Evolutionary conservation across 2,113 vertebrate genomes (phyloP), one percentile per base, ranked within the genome.

Genomic region (Larimichthys polyactis): DNA sequence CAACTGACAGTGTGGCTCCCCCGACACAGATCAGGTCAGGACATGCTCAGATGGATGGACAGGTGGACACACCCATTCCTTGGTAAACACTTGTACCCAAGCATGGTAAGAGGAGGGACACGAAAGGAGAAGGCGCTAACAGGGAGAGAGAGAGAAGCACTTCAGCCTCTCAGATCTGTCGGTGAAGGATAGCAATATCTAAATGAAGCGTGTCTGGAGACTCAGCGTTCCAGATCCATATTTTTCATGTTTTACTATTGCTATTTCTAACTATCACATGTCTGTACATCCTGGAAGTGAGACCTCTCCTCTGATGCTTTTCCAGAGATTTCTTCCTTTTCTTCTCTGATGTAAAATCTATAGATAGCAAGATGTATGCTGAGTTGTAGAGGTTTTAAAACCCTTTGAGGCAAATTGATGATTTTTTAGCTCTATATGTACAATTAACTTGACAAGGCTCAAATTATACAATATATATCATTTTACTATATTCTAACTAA

Each of bases 31-130:
- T 81, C 75, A 49, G 79, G 83, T 92, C 84, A 84, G 75, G 83
- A 54, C 96, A 97, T 96, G 96, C 96, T 94, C 90, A 93, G 87
- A 93, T 83, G 90, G 81, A 78, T 83, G 36, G 54, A 81, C 80
- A 89, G 78, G 82, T 73, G 79, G 79, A 91, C 66, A 73, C 83
- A 89, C 69, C 0, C 82, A 91, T 87, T 90, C 81, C 82, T 83
- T 78, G 83, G 78, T 84, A 75, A 88, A 91, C 27, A 70, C 27
- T 71, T 88, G 81, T 79, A 90, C 84, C 78, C 87, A 89, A 88
- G 90, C 88, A 93, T 84, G 85, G 86, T 27, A 52, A 73, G 65
- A 76, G 62, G 55, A 64, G 57, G 64, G 40, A 44, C 10, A 15
- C 54, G 48, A 64, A 54, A 54, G 72, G 24, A 36, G 55, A 32